Base-by-base conservation (phyloP, 2,888 invertebrate genomes). In the Temnothorax ravouxi region DNA sequence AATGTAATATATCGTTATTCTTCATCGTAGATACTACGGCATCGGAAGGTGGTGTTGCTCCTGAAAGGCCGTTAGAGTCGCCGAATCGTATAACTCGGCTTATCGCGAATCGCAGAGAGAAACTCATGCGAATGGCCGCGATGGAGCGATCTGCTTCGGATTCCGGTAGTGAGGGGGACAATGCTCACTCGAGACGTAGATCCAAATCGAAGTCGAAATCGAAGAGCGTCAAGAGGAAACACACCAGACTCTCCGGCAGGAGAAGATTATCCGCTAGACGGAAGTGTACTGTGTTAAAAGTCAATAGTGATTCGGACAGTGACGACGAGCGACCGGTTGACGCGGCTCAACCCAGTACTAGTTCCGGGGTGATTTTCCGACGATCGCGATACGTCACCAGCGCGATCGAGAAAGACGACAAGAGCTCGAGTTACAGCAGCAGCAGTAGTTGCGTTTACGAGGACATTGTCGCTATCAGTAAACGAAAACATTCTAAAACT, bases 71-170 rank as follows among this genome's bases (percentile, higher is more conserved):
- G 1, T 89, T 92, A 18, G 94, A 96, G 54, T 96, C 96, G 76
- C 96, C 96, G 0, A 97, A 97, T 94, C 96, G 97, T 86, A 96
- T 97, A 91, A 97, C 97, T 29, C 97, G 97, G 88, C 95, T 97
- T 71, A 97, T 97, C 81, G 97, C 97, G 3, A 96, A 97, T 86
- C 97, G 97, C 80, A 96, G 97, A 72, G 96, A 96, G 66, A 97
- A 97, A 80, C 95, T 97, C 56, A 95, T 96, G 72, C 96, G 96
- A 85, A 94, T 96, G 90, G 96, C 97, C 9, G 91, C 93, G 0
- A 87, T 93, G 79, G 94, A 85, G 41, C 83, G 66, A 1, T 89
- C 91, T 15, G 82, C 76, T 6, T 89, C 91, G 11, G 83, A 87
- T 41, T 90, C 90, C 13, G 77, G 66, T 3, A 91, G 90, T 25